A percentile compares a stretch with the other conserved stretches of the same genome.
Evolutionary conservation across 2,888 invertebrate species (phyloP).

Genomic region (Chloromyia formosa): DNA sequence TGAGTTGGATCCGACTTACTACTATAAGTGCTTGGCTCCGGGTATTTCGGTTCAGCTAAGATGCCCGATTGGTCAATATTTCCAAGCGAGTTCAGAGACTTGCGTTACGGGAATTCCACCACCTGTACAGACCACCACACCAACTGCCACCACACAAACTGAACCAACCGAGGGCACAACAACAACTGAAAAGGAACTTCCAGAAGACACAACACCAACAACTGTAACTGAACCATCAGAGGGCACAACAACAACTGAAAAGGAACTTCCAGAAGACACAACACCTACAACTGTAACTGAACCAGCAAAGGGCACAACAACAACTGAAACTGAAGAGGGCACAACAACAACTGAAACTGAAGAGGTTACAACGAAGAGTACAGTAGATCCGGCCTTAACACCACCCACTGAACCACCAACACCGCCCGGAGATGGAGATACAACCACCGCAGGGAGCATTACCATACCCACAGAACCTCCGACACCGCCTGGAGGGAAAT

Average conservation of each 20-base stretch:
- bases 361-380: too few relatives aligned
- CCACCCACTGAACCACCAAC: too few relatives aligned
- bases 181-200: background rate
- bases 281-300: background rate
- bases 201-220: too few relatives aligned
- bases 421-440: too few relatives aligned
- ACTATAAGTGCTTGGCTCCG: background rate
- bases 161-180: background rate
- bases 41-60: background rate
- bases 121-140: background rate
- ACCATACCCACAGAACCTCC: too few relatives aligned
- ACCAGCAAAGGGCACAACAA: background rate
- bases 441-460: too few relatives aligned
- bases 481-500: too few relatives aligned
- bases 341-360: background rate
- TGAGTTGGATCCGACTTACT: background rate
- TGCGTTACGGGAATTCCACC: background rate
- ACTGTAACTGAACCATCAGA: background rate
- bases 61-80: background rate
- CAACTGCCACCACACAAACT: background rate
- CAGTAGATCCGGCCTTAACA: too few relatives aligned
- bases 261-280: too few relatives aligned
- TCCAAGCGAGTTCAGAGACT: background rate
- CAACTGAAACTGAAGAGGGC: background rate
- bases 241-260: background rate